These are phyloP conservation scores for Gobio gobio DNA, from an alignment of 2,113 vertebrate genomes.

Conservation along the genomic window DNA sequence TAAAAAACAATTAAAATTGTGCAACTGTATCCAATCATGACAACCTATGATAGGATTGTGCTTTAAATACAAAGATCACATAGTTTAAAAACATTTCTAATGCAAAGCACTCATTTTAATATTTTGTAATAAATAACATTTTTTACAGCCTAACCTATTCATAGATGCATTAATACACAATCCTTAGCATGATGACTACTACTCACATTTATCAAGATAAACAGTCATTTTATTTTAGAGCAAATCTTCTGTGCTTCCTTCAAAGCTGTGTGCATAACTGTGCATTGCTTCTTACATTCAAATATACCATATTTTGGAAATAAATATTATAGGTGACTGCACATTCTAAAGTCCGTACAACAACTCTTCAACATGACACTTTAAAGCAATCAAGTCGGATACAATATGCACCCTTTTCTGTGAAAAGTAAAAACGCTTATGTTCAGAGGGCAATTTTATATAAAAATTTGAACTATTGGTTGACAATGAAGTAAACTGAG, in stretches of 20 bases:
- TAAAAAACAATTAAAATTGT: slow-evolving; percentile 16
- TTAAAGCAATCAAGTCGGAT: slow-evolving; percentile 9
- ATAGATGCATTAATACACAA: background rate
- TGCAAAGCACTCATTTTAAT: background rate
- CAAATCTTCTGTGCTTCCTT: slow-evolving; percentile 25
- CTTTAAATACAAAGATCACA: slow-evolving; percentile 11
- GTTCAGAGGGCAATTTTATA: no score
- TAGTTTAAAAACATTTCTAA: slow-evolving; percentile 3
- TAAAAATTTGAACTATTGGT: no score
- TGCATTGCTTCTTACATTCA: slow-evolving; percentile 16
- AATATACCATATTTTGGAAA: slow-evolving; percentile 1
- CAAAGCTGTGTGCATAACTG: slow-evolving; percentile 27
- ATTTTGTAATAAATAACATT: slow-evolving; percentile 5
- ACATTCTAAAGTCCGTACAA: slow-evolving; percentile 25
- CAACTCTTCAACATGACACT: background rate
- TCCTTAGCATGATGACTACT: background rate
- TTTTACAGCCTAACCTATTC: background rate
- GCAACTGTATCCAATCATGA: background rate
- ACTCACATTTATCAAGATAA: slow-evolving; percentile 4
- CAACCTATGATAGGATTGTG: background rate
- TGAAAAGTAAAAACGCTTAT: background rate
- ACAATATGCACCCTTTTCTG: slow-evolving; percentile 22
- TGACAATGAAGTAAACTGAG: background rate
- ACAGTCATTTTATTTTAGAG: background rate
- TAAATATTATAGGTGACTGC: background rate